Percentiles rank a stretch among this genome's conserved stretches.
These are phyloP conservation scores for Dicycla oo DNA, from an alignment of 2,888 invertebrate genomes.

Conservation along the genomic window DNA sequence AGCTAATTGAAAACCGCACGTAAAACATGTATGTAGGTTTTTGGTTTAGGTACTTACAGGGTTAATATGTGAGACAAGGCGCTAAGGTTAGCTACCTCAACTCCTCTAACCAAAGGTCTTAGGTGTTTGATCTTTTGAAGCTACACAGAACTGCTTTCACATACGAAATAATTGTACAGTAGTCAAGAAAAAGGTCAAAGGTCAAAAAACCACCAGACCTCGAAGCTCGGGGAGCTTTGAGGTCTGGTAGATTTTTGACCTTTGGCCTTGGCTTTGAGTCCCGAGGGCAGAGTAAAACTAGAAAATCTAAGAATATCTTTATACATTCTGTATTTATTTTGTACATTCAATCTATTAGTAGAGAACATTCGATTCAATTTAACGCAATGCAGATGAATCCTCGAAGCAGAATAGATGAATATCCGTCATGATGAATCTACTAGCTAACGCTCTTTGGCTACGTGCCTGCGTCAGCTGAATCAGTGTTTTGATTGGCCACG, in stretches of 20 bases:
- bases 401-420: conserved; percentile 18
- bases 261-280: too few species aligned
- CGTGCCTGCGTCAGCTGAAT: conserved; percentile 13
- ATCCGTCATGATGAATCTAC: conserved; percentile 19
- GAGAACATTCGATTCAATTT: conserved; percentile 30
- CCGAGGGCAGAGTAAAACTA: background rate
- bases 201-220: background rate
- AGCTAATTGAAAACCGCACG: conserved; percentile 3
- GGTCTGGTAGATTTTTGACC: too few species aligned
- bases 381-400: conserved; percentile 47
- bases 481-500: conserved; percentile 23
- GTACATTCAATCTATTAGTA: background rate
- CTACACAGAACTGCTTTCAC: background rate
- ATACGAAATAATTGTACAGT: conserved; percentile 9
- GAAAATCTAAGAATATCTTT: conserved; percentile 9
- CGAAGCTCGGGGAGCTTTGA: too few species aligned
- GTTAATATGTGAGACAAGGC: too few species aligned
- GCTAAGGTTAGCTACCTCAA: background rate
- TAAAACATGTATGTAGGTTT: background rate
- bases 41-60: too few species aligned
- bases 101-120: background rate
- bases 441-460: conserved; percentile 25
- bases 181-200: background rate
- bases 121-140: background rate
- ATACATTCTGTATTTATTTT: conserved; percentile 1